Evolutionary conservation across 2,113 vertebrate genomes (phyloP).

Genomic region (Lycocorax pyrrhopterus): DNA sequence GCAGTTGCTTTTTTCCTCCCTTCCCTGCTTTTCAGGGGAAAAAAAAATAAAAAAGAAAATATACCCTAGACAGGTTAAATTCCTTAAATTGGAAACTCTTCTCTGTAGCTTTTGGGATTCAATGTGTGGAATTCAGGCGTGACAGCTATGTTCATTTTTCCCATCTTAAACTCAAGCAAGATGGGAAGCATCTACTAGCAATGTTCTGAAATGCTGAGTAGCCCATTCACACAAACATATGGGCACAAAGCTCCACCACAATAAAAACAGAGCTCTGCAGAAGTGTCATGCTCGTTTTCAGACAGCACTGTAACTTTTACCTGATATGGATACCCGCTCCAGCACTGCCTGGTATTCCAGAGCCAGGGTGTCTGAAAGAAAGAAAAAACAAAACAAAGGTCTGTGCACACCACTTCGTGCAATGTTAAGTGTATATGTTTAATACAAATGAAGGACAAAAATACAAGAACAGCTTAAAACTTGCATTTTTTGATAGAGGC

Average conservation of each 20-base stretch:
- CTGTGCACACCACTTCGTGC: not conserved
- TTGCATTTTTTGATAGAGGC: not conserved
- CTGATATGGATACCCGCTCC: constrained; percentile 97
- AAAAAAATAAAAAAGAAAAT: not conserved
- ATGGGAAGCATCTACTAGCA: not conserved
- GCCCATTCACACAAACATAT: not conserved
- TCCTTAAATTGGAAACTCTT: not conserved
- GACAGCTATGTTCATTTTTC: not conserved
- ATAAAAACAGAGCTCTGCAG: not conserved
- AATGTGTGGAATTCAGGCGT: not conserved
- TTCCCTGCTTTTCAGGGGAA: not conserved
- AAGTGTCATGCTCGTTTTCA: not conserved
- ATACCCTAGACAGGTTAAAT: not conserved
- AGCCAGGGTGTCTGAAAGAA: constrained; percentile 86
- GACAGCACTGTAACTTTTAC: constrained; percentile 65
- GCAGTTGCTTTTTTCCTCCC: accelerated
- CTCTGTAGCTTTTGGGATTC: not conserved
- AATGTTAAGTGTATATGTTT: not conserved
- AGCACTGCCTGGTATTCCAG: constrained; percentile 96
- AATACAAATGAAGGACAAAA: not conserved
- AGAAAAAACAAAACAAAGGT: not conserved
- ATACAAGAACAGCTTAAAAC: not conserved
- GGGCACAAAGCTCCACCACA: not conserved
- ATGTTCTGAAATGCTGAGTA: not conserved
- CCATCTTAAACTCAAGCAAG: not conserved